phyloP scores from a whole-genome alignment of 2,888 invertebrate species.

The Neocrepidodera transversa region DNA sequence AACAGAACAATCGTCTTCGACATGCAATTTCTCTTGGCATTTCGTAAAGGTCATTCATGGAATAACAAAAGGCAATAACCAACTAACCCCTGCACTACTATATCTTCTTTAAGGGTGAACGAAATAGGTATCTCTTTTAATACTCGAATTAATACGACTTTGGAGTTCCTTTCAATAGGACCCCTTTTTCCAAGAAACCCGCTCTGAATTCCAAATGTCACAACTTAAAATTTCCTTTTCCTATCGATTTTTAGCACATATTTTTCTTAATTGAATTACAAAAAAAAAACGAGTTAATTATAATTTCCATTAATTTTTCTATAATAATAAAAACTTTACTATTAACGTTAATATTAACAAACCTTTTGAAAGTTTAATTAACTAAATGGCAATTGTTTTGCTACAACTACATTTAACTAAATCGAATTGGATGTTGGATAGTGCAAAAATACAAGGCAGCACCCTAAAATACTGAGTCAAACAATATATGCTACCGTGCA shows the following conservation, averaged over 20 bases:
- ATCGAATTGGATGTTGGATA: no score
- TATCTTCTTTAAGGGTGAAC: conserved; percentile 55
- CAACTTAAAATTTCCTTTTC: conserved; percentile 19
- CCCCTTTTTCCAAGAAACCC: conserved; percentile 36
- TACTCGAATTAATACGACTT: conserved; percentile 44
- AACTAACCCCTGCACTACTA: conserved; percentile 57
- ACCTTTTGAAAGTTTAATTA: no score
- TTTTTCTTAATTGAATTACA: neutral
- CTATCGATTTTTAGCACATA: neutral
- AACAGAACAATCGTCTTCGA: conserved; percentile 15
- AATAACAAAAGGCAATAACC: conserved; percentile 50
- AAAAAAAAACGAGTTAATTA: no score
- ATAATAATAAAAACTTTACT: no score
- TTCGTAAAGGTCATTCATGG: conserved; percentile 52
- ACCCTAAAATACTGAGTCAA: no score
- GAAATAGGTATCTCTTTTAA: conserved; percentile 47
- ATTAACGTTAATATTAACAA: no score
- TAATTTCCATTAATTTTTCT: no score
- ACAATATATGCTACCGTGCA: no score
- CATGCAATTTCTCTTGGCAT: conserved; percentile 46
- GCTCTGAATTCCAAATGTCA: conserved; percentile 41
- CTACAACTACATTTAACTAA: no score
- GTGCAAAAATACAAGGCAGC: no score
- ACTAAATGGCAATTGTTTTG: no score
- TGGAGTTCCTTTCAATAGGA: conserved; percentile 37